A percentile compares a stretch with the other conserved stretches of the same genome.
phyloP scores from a whole-genome alignment of 2,888 invertebrate genomes.

The Vannuccia rotundouncinata region DNA sequence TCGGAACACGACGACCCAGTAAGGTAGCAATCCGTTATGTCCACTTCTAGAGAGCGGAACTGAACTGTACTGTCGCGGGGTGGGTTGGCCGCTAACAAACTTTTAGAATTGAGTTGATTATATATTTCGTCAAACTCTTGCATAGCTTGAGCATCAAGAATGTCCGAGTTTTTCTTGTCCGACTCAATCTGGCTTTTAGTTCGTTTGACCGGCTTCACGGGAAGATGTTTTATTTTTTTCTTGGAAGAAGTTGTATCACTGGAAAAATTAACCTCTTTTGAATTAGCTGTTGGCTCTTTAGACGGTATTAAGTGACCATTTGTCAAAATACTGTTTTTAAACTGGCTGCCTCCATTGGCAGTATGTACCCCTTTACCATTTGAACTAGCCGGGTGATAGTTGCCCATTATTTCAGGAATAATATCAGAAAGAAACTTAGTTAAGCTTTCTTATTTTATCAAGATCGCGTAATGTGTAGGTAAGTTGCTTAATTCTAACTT shows the following conservation, averaged over 20 bases:
- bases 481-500: too few species aligned
- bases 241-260: neutral
- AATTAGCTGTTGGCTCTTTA: neutral
- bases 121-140: neutral
- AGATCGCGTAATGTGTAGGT: too few species aligned
- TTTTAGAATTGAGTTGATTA: neutral
- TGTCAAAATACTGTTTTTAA: neutral
- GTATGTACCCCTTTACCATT: neutral
- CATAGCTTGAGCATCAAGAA: neutral
- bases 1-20: neutral
- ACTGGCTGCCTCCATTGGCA: neutral
- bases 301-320: neutral
- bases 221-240: too few species aligned
- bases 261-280: neutral
- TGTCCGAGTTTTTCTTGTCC: too few species aligned
- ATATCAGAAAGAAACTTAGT: neutral
- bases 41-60: neutral
- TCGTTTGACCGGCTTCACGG: too few species aligned
- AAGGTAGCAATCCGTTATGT: neutral
- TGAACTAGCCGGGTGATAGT: neutral
- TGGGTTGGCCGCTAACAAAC: neutral
- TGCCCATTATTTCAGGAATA: neutral
- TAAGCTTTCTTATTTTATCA: neutral
- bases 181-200: too few species aligned
- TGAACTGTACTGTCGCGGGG: neutral